Evolutionary conservation across 2,888 invertebrate species (phyloP), one percentile per base, ranked within the genome.

Genomic region (Ceramica pisi): DNA sequence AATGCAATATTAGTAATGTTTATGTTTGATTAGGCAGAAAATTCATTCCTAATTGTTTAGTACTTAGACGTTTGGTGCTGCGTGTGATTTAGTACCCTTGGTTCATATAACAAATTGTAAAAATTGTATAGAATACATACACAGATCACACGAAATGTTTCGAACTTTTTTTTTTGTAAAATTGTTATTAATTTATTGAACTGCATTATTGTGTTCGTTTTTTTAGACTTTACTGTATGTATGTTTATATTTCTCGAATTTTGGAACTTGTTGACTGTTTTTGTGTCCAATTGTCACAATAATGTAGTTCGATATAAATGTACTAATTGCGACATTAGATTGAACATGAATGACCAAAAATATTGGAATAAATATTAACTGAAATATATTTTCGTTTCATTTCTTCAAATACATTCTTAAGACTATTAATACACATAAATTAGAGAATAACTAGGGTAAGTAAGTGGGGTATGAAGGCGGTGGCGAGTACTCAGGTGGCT

Each of bases 391-490:
- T n/a, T 67, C 38, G 38, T 75, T 80, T 86, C 10, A 64, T 62
- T 70, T 67, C 60, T 26, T 57, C 1, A 56, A 63, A 44, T 35
- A 38, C 51, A 31, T 31, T 31, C 5, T 31, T 31, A 31, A 31
- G 5, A 31, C 2, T 31, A 31, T 3, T 31, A 31, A 31, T 3
- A 31, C 31, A 5, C 5, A 31, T 31, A 31, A 31, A 31, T 19
- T 46, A 19, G 16, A 46, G 16, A n/a, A 7, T 44, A 7, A 21
- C 38, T 90, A 95, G 4, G 95, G 96, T 72, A 96, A 88, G 71
- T 92, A 95, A 12, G 92, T 89, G 7, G 90, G 90, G 75, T 95
- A 96, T 1, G 93, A 92, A 0, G 95, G 95, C 1, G 96, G 95
- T 0, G 95, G 95, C 0, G 94, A 93, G 71, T 95, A 95, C 51